Evolutionary conservation across 2,113 vertebrate genomes (phyloP).

Genomic region (Craseonycteris thonglongyai): DNA sequence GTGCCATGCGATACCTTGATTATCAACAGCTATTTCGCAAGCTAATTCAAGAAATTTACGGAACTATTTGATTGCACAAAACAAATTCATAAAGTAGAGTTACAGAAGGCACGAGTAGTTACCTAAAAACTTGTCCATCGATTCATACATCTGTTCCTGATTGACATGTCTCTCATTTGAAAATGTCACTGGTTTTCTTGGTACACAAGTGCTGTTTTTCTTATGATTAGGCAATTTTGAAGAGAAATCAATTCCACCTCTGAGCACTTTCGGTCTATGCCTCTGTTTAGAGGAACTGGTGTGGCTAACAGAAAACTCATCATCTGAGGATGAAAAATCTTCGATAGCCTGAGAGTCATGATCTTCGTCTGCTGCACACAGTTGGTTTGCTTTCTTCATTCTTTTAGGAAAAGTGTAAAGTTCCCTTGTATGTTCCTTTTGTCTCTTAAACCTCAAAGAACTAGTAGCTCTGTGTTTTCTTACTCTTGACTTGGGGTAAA

Average conservation of each 20-base stretch:
- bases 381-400: neutral
- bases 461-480: slow-evolving; percentile 30
- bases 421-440: neutral
- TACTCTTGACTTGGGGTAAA: slow-evolving; percentile 48
- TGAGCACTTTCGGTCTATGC: slow-evolving; percentile 24
- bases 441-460: slow-evolving; percentile 17
- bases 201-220: slow-evolving; percentile 25
- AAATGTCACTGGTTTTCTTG: slow-evolving; percentile 38
- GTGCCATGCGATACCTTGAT: neutral
- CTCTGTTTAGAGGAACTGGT: slow-evolving; percentile 37
- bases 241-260: slow-evolving; percentile 34
- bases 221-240: slow-evolving; percentile 21
- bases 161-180: slow-evolving; percentile 15
- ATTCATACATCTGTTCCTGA: slow-evolving; percentile 61
- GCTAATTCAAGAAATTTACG: neutral
- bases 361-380: neutral
- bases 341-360: slow-evolving; percentile 78
- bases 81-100: slow-evolving; percentile 33
- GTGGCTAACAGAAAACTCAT: slow-evolving; percentile 73
- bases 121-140: slow-evolving; percentile 86
- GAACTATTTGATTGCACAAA: slow-evolving; percentile 11
- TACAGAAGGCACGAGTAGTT: slow-evolving; percentile 53
- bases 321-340: slow-evolving; percentile 87
- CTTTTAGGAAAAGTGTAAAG: neutral
- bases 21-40: neutral